Percentiles rank a stretch among this genome's conserved stretches.
Evolutionary conservation across 1,140 invertebrate species (phyloP).

Genomic region (Ephestia elutella): DNA sequence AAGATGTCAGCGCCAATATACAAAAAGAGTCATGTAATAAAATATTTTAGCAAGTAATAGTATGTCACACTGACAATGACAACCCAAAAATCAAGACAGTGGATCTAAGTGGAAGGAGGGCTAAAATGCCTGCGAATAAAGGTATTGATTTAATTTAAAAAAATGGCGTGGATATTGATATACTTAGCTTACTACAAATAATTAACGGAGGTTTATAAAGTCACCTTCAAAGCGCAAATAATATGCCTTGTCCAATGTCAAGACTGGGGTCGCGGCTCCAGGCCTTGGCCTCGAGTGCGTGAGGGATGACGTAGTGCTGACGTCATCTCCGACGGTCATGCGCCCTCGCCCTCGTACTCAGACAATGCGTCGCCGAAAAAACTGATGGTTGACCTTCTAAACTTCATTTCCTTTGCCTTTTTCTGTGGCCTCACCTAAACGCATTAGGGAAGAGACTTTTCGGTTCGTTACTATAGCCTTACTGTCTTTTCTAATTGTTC

Average conservation of each 20-base stretch:
- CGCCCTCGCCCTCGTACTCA: slow-evolving; percentile 24
- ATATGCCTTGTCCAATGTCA: slow-evolving; percentile 34
- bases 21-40: too few relatives aligned
- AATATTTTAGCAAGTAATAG: too few relatives aligned
- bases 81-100: too few relatives aligned
- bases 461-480: not conserved
- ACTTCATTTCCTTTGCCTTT: slow-evolving; percentile 9
- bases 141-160: too few relatives aligned
- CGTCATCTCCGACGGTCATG: slow-evolving; percentile 14
- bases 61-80: too few relatives aligned
- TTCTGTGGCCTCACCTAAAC: too few relatives aligned
- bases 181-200: not conserved
- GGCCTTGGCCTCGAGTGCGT: slow-evolving; percentile 45
- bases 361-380: slow-evolving; percentile 17
- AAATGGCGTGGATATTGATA: too few relatives aligned
- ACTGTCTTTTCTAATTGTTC: too few relatives aligned
- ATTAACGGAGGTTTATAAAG: not conserved
- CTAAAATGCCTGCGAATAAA: too few relatives aligned
- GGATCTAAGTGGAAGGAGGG: too few relatives aligned
- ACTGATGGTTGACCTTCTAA: not conserved
- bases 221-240: slow-evolving; percentile 9
- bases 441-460: slow-evolving; percentile 19
- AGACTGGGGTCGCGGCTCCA: slow-evolving; percentile 30
- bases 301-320: slow-evolving; percentile 29
- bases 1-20: too few relatives aligned